Base-by-base conservation (phyloP, 2,797 vertebrate species). In the Rhabdophis nuchalis region DNA sequence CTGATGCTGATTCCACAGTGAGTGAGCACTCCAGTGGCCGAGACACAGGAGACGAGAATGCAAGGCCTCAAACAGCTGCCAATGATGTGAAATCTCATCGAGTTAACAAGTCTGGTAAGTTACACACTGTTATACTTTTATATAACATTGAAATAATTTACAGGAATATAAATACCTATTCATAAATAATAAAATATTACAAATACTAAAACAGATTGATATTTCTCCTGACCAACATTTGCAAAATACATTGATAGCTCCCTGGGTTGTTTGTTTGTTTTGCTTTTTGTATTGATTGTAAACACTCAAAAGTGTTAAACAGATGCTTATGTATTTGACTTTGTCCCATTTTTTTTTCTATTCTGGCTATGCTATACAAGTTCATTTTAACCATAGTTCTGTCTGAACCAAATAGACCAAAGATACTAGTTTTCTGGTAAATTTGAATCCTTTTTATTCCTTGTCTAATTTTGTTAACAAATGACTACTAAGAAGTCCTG, bases 1-100 rank as follows among this genome's bases (percentile, higher is more conserved):
- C 99, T 9, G 99, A 99, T 41, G 98, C 98, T 0, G 99, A 99
- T 94, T 99, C 99, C 0, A 97, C 99, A 3, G 98, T 98, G 91
- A 99, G 99, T 60, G 98, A 99, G 90, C 98, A 98, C 13, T 99
- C 99, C 7, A 99, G 99, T 0, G 98, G 98, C 92, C 98, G 98
- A 93, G 99, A 99, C 29, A 98, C 98, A 0, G 98, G 97, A 3
- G 99, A 99, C 56, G 99, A 99, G 95, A 97, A 96, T 32, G 97
- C 97, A 1, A 98, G 98, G 85, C 97, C 98, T 25, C 97, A 98
- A 87, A 95, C 97, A 93, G 97, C 96, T 0, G 98, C 97, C 82
- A 98, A 93, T 0, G 98, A 99, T 8, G 97, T 97, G 92, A 99
- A 98, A 95, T 97, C 97, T 89, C 98, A 97, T 89, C 98, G 98